Evolutionary conservation across 1,140 invertebrate genomes (phyloP), one percentile per base, ranked within the genome.

Genomic region (Temnothorax longispinosus): DNA sequence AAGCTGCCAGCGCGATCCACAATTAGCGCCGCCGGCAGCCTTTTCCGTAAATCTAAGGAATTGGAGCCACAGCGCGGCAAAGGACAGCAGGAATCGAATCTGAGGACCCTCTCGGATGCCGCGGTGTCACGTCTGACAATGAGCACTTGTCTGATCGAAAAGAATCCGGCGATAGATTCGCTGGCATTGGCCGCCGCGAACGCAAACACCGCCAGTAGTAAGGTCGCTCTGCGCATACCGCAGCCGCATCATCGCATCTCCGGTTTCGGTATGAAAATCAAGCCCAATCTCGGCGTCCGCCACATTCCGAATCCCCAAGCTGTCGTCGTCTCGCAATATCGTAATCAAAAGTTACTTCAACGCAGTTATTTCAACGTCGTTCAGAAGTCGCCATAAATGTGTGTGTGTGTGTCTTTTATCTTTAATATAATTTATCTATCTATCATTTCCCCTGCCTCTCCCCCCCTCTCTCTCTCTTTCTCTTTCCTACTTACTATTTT

Each of bases 271-370:
- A 93, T 94, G 91, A 95, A 94, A 65, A 95, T 94, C 89, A 94
- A 93, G 62, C 94, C 94, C 0, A 94, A 94, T 58, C 90, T 94
- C 44, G 91, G 94, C 3, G 91, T 95, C 5, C 89, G 94, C 13
- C 94, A 95, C 41, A 95, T 95, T 88, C 94, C 94, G 0, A 94
- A 94, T 80, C 94, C 94, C 0, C 94, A 94, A 56, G 94, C 94
- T 0, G 92, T 95, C 32, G 94, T 94, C 11, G 94, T 94, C 13
- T 95, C 94, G 1, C 94, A 95, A 54, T 94, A 94, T 65, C 92
- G 94, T 27, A 95, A 95, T 89, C 94, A 95, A 87, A 93, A 91
- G 80, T 35, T 94, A 89, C 67, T 93, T 93, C 84, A 92, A 91
- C 71, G 32, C 75, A 67, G n/a, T 67, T 67, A 44, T 4, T 67